Evolutionary conservation across 2,888 invertebrate genomes (phyloP).

Genomic region (Agrotis puta): DNA sequence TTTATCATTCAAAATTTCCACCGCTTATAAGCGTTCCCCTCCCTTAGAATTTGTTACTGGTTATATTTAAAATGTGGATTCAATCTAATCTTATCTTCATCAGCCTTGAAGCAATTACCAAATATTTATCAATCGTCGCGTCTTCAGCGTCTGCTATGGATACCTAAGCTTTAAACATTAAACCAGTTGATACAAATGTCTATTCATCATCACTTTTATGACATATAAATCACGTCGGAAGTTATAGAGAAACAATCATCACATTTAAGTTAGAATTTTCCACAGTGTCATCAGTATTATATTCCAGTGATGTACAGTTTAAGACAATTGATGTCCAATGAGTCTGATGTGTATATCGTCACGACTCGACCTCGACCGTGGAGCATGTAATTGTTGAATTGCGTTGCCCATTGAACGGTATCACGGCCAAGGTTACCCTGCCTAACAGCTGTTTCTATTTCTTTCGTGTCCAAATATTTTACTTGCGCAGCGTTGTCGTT

Average conservation of each 20-base stretch:
- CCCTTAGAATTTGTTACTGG: constrained; percentile 33
- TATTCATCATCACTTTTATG: constrained; percentile 22
- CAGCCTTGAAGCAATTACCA: constrained; percentile 74
- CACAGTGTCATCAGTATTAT: constrained; percentile 26
- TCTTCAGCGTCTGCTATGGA: constrained; percentile 21
- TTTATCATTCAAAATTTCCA: constrained; percentile 32
- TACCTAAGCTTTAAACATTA: background rate
- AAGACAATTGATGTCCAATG: constrained; percentile 52
- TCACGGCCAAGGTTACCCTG: constrained; percentile 86
- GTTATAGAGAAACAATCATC: constrained; percentile 3
- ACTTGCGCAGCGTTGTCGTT: constrained; percentile 63
- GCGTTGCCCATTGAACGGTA: constrained; percentile 80
- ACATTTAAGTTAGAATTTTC: constrained; percentile 35
- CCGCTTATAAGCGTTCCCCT: constrained; percentile 3
- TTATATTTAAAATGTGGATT: constrained; percentile 48
- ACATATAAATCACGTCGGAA: constrained; percentile 1
- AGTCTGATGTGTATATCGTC: constrained; percentile 67
- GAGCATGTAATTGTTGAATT: constrained; percentile 86
- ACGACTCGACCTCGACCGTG: constrained; percentile 82
- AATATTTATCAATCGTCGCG: constrained; percentile 65
- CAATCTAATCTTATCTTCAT: constrained; percentile 75
- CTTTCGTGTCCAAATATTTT: constrained; percentile 66
- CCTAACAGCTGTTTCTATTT: constrained; percentile 77
- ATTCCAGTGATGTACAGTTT: constrained; percentile 41
- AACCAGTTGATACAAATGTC: constrained; percentile 11